Conservation (phyloP, 2,888 invertebrate species). For the Smittia sp. region DNA sequence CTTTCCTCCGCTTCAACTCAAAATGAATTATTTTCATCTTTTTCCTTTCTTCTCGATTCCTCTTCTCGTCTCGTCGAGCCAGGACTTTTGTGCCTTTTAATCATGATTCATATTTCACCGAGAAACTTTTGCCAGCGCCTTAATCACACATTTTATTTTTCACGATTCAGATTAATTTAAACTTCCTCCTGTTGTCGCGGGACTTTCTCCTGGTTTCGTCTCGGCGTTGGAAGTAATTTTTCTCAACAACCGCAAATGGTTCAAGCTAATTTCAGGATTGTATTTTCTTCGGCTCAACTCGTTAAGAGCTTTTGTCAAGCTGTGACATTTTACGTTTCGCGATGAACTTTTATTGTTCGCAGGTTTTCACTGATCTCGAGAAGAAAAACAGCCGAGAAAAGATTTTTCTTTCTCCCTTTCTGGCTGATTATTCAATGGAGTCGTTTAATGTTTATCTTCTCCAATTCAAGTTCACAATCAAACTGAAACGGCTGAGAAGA, state of each 20-base stretch:
- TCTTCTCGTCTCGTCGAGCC: too few relatives aligned
- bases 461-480: constrained; percentile 33
- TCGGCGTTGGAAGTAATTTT: background rate
- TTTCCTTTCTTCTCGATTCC: constrained; percentile 1
- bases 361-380: background rate
- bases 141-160: constrained; percentile 5
- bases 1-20: constrained; percentile 26
- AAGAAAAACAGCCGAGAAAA: background rate
- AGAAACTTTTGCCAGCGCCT: background rate
- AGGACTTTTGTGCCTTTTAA: too few relatives aligned
- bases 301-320: constrained; percentile 16
- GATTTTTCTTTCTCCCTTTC: constrained; percentile 15
- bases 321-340: background rate
- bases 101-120: background rate
- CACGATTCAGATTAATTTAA: background rate
- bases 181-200: background rate
- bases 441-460: constrained; percentile 26
- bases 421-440: background rate
- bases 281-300: background rate
- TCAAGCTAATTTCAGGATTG: background rate
- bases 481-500: constrained; percentile 30
- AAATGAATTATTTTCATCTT: constrained; percentile 36
- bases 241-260: background rate
- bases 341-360: constrained; percentile 3
- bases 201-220: background rate